phyloP scores from a whole-genome alignment of 1,140 invertebrate genomes.

The Contarinia nasturtii region DNA sequence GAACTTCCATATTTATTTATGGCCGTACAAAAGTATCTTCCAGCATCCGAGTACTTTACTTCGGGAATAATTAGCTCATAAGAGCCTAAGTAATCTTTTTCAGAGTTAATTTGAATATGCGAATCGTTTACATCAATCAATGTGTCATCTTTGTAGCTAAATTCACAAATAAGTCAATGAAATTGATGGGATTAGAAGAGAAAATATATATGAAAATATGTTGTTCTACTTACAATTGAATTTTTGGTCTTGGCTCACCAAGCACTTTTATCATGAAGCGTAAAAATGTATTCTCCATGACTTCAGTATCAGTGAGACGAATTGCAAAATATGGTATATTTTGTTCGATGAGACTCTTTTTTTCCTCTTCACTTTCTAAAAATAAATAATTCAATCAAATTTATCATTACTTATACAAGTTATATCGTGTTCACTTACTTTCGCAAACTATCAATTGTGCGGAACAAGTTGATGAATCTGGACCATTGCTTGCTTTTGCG shows the following conservation, averaged over 20 bases:
- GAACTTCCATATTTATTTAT: slow-evolving; percentile 67
- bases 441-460: slow-evolving; percentile 68
- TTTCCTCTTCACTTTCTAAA: slow-evolving; percentile 50
- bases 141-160: slow-evolving; percentile 65
- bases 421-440: slow-evolving; percentile 50
- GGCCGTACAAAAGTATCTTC: slow-evolving; percentile 73
- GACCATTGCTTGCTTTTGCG: slow-evolving; percentile 64
- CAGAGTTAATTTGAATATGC: slow-evolving; percentile 51
- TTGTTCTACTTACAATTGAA: slow-evolving; percentile 59
- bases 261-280: slow-evolving; percentile 79
- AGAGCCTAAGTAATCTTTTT: slow-evolving; percentile 61
- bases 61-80: slow-evolving; percentile 80
- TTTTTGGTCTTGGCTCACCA: slow-evolving; percentile 63
- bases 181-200: no score
- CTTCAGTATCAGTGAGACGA: slow-evolving; percentile 66
- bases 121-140: slow-evolving; percentile 46
- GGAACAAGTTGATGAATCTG: slow-evolving; percentile 62
- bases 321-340: slow-evolving; percentile 65
- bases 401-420: slow-evolving; percentile 2
- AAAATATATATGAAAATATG: slow-evolving; percentile 3
- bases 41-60: slow-evolving; percentile 61
- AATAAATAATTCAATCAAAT: slow-evolving; percentile 5
- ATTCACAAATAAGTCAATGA: slow-evolving; percentile 12
- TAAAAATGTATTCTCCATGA: slow-evolving; percentile 68
- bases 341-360: slow-evolving; percentile 42